Evolutionary conservation across 2,113 vertebrate species (phyloP), one percentile per base, ranked within the genome.

Genomic region (Balaeniceps rex): DNA sequence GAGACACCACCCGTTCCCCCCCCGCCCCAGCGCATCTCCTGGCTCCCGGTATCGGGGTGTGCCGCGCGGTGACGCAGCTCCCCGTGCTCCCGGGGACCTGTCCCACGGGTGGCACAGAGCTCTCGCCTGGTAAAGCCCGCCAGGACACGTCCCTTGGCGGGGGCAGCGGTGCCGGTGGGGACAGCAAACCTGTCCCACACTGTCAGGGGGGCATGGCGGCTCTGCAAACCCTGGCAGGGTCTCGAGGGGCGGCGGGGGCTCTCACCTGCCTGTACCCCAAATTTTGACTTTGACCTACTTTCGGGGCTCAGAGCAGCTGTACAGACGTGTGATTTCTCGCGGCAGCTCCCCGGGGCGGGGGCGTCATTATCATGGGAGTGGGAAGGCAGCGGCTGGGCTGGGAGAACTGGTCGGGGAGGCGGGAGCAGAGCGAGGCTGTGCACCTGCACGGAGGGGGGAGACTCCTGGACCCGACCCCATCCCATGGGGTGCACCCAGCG

Each of bases 341-440:
- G 18, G 90, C 57, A 64, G 87, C 82, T 93, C 71, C 55, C 55
- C 24, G 34, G 83, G 96, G 92, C 7, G 81, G 88, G 80, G 74
- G 55, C 69, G 81, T 88, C 93, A 88, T 96, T 87, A 86, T 79
- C 88, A 63, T 68, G 90, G 93, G 93, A 96, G 93, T 92, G 87
- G 94, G 93, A 83, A 82, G 70, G 58, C 91, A 79, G 94, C 12
- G 5, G 84, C 78, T 2, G 4, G 47, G 82, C 95, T 90, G 94
- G 96, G 92, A 86, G 66, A 97, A 97, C 97, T 82, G 74, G 97
- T 97, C 21, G 38, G 93, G 91, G 87, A 83, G 68, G 79, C 4
- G 5, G 31, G 55, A 88, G 47, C 3, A 7, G 86, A 90, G 70
- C 3, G 2, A 64, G 52, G 19, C 77, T 65, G 58, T 55, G 58